Base-by-base conservation (phyloP, 1,140 invertebrate genomes). In the Sarcophaga peregrina region DNA sequence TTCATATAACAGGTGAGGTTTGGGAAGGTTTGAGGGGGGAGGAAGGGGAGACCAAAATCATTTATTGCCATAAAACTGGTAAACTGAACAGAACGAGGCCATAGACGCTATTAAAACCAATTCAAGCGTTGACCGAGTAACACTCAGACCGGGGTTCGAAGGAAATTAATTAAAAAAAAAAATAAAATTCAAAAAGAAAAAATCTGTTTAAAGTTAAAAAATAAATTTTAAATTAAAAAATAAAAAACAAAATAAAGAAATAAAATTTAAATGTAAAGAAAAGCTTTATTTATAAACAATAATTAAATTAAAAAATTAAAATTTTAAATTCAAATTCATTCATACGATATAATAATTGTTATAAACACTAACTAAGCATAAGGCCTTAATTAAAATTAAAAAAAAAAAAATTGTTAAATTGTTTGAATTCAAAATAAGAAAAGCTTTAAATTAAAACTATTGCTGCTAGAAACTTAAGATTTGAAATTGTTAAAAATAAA, bases 111-210 rank as follows among this genome's bases (percentile, higher is more conserved):
- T 20, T 20, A 78, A 78, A 78, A 17, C 25, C 75, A 17, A 50
- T 50, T 20, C 47, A 78, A 50, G 50, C 75, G 75, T 78, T 78
- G 75, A 52, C 47, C 75, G 75, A 52, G 75, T 78, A 78, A 78
- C 47, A 50, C 20, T 25, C 47, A 48, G 3, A 37, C 25, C 13
- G 25, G 25, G 6, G 10, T 68, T 68, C 25, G 17, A 20, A 73
- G n/a, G 25, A 8, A 46, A 11, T 74, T 8, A 48, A 46, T 25
- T 7, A 20, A 72, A 20, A 11, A 6, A 20, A 72, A 8, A 76
- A n/a, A 47, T 5, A 48, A 58, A 58, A 58, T 15, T 58, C 15
- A 15, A 68, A 68, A 68, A 2, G 20, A 62, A 68, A 68, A 20
- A 68, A 5, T 20, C 20, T 68, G 8, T 20, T 9, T 68, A 20